Base-by-base conservation (phyloP, 2,797 vertebrate species). In the Helostoma temminkii region DNA sequence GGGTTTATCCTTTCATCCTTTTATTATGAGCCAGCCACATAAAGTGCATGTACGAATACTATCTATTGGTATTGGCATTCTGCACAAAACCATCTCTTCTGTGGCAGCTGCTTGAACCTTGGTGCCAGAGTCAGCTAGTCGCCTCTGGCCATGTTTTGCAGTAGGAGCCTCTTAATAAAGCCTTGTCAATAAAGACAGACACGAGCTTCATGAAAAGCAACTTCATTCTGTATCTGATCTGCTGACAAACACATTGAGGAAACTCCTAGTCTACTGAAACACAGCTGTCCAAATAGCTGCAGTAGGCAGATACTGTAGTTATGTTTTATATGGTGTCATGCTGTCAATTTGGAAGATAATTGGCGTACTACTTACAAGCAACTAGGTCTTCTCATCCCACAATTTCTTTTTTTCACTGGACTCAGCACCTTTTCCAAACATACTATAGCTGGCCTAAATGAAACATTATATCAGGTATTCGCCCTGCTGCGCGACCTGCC, bases 381-480 rank as follows among this genome's bases (percentile, higher is more conserved):
- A 36, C 57, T 43, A 25, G 1, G 34, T 16, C 9, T 41, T 53
- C 25, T 53, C 25, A 5, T 56, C 67, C 49, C 39, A 9, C 43
- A 49, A 24, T 3, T 26, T 14, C 63, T 59, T 69, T 71, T 88
- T 88, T 84, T 73, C 75, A 30, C 63, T 39, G 58, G 59, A 52
- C 78, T 78, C 74, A 45, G 36, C 55, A 11, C 39, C 30, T 41
- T 52, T 79, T 71, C 59, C 56, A 73, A 86, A 89, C 86, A 83
- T 88, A 82, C 82, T 82, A 71, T 39, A 56, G 65, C 70, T 65
- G 69, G 70, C 70, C 65, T 78, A 59, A 87, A 91, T 72, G 91
- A 91, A 86, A 84, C 86, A 86, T 91, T 93, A 88, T 80, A 85
- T 89, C 80, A 86, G 89, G 67, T 87, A 88, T 90, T 90, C 81